Conservation (phyloP, 2,113 vertebrate species). For the Esox niger region DNA sequence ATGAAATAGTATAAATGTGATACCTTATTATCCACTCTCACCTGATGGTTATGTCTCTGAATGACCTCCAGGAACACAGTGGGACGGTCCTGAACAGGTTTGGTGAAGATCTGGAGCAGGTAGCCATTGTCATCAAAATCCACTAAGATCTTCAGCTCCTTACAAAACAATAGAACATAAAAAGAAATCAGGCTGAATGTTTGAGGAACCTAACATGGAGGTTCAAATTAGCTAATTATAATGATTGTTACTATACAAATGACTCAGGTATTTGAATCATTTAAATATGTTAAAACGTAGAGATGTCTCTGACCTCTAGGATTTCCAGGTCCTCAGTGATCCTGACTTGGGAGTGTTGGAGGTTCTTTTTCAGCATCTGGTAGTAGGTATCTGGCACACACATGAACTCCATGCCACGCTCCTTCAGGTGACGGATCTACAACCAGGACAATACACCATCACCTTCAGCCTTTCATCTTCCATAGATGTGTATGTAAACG, state of each 20-base stretch:
- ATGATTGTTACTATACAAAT: background rate
- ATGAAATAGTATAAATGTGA: constrained; percentile 1
- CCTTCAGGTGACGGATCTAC: constrained; percentile 86
- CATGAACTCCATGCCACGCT: constrained; percentile 90
- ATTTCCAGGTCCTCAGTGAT: constrained; percentile 82
- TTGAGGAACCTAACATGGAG: too few relatives aligned
- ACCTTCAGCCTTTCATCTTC: background rate
- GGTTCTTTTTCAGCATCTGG: constrained; percentile 77
- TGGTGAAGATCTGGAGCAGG: constrained; percentile 96
- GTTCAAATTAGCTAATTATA: too few relatives aligned
- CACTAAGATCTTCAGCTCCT: constrained; percentile 93
- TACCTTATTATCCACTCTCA: constrained; percentile 42
- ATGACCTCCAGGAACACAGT: constrained; percentile 95
- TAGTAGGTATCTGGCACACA: constrained; percentile 85
- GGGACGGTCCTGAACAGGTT: constrained; percentile 94
- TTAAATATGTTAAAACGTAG: background rate
- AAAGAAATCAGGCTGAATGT: background rate
- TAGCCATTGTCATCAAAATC: constrained; percentile 95
- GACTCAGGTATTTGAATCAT: background rate
- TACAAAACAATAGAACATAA: constrained; percentile 5
- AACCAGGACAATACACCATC: background rate
- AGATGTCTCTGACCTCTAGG: constrained; percentile 75
- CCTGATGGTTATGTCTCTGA: constrained; percentile 95
- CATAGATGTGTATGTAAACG: background rate
- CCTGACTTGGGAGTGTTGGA: constrained; percentile 83